These are phyloP conservation scores for Halictus rubicundus DNA, from an alignment of 1,140 invertebrate genomes.

Conservation along the genomic window DNA sequence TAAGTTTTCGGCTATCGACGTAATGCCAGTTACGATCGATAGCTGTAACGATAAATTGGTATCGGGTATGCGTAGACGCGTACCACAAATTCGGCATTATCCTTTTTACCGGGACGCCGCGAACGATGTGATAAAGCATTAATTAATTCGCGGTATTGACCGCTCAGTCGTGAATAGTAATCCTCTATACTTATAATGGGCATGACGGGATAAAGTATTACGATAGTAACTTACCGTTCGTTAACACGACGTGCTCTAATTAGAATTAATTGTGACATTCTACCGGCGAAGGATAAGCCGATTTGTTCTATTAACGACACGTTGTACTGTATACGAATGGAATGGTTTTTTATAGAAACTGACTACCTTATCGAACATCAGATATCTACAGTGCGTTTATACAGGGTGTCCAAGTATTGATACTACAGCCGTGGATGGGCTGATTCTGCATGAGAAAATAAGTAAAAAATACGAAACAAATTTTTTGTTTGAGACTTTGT, in stretches of 20 bases:
- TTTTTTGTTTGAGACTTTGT: too few relatives aligned
- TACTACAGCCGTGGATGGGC: too few relatives aligned
- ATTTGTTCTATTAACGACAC: too few relatives aligned
- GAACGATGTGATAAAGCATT: neutral
- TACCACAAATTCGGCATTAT: neutral
- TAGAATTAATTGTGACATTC: neutral
- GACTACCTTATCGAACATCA: too few relatives aligned
- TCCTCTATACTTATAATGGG: neutral
- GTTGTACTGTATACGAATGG: too few relatives aligned
- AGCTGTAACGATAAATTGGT: neutral
- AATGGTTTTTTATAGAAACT: too few relatives aligned
- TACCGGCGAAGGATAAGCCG: neutral
- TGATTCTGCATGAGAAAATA: too few relatives aligned
- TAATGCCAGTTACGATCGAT: neutral
- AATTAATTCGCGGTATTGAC: constrained; percentile 1
- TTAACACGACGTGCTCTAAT: neutral
- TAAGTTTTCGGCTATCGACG: neutral
- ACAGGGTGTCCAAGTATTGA: too few relatives aligned
- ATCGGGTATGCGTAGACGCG: neutral
- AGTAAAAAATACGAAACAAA: too few relatives aligned
- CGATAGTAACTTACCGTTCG: neutral
- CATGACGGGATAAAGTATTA: neutral
- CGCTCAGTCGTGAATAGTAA: neutral
- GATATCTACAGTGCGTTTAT: too few relatives aligned
- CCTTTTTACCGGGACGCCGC: neutral